Evolutionary conservation across 2,797 vertebrate genomes (phyloP).

Genomic region (Austrolebias charrua): DNA sequence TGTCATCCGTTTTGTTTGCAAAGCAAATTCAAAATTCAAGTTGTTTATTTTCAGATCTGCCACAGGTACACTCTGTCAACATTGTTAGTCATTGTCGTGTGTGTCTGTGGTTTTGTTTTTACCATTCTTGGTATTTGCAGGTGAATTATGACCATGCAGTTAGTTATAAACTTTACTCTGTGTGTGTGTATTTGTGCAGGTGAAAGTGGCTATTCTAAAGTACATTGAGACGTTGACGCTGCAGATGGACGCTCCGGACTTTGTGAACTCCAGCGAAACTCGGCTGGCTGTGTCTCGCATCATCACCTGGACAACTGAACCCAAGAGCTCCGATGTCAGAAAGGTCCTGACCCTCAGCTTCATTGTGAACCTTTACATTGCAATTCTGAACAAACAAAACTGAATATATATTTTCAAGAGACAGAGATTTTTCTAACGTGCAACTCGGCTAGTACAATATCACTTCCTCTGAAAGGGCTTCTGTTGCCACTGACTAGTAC

Average conservation of each 20-base stretch:
- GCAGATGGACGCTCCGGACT: conserved; percentile 96
- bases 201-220: conserved; percentile 95
- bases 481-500: not conserved
- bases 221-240: conserved; percentile 95
- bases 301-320: conserved; percentile 97
- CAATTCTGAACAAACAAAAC: not conserved
- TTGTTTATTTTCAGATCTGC: conserved; percentile 56
- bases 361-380: not conserved
- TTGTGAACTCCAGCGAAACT: conserved; percentile 96
- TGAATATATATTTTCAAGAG: not conserved
- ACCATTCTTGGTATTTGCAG: conserved; percentile 32
- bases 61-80: conserved; percentile 43
- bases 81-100: conserved; percentile 19
- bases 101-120: conserved; percentile 24
- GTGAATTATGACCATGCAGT: conserved; percentile 27
- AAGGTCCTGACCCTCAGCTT: conserved; percentile 78
- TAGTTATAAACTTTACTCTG: conserved; percentile 2
- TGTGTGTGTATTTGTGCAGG: too few species aligned
- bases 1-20: conserved; percentile 31
- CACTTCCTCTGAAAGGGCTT: too few species aligned
- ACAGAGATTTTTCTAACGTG: too few species aligned
- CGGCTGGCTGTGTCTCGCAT: conserved; percentile 94
- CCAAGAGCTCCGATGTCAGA: conserved; percentile 96
- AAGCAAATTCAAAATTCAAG: conserved; percentile 43
- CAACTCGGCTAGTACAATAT: too few species aligned